phyloP scores from a whole-genome alignment of 2,888 invertebrate genomes.

The Oscheius myriophilus region DNA sequence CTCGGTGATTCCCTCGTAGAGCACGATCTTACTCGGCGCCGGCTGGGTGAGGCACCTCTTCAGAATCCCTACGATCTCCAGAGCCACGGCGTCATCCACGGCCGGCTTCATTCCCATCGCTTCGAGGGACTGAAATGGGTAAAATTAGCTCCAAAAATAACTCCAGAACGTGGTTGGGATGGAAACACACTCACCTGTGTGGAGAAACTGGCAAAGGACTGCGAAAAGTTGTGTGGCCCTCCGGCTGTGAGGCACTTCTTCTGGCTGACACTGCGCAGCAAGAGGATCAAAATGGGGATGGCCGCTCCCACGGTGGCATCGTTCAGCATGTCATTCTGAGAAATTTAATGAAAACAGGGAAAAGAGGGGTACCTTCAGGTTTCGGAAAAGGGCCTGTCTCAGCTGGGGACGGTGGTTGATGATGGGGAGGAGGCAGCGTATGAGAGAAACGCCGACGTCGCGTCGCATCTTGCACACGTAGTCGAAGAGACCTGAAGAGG shows the following conservation, averaged over 20 bases:
- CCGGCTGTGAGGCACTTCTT: constrained; percentile 37
- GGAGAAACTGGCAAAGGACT: constrained; percentile 51
- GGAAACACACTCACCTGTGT: constrained; percentile 33
- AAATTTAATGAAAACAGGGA: background rate
- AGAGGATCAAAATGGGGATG: constrained; percentile 45
- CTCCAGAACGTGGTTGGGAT: background rate
- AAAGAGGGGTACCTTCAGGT: constrained; percentile 40
- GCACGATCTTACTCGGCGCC: constrained; percentile 34
- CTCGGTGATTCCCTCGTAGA: constrained; percentile 46
- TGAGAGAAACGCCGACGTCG: constrained; percentile 56
- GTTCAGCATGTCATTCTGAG: constrained; percentile 39
- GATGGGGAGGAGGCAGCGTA: constrained; percentile 58
- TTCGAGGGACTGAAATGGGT: constrained; percentile 23
- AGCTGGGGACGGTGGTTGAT: constrained; percentile 56
- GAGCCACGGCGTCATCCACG: constrained; percentile 38
- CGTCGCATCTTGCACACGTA: constrained; percentile 47
- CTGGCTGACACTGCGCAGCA: constrained; percentile 40
- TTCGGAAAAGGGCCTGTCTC: constrained; percentile 45
- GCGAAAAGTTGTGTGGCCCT: constrained; percentile 35
- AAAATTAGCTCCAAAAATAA: no score
- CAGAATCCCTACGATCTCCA: constrained; percentile 47
- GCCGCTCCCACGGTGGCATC: constrained; percentile 40
- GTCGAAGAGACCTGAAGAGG: constrained; percentile 35
- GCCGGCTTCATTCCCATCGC: constrained; percentile 41
- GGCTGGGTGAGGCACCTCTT: constrained; percentile 43